These are phyloP conservation scores for Troides oblongomaculatus DNA, from an alignment of 2,888 invertebrate genomes.

Conservation along the genomic window DNA sequence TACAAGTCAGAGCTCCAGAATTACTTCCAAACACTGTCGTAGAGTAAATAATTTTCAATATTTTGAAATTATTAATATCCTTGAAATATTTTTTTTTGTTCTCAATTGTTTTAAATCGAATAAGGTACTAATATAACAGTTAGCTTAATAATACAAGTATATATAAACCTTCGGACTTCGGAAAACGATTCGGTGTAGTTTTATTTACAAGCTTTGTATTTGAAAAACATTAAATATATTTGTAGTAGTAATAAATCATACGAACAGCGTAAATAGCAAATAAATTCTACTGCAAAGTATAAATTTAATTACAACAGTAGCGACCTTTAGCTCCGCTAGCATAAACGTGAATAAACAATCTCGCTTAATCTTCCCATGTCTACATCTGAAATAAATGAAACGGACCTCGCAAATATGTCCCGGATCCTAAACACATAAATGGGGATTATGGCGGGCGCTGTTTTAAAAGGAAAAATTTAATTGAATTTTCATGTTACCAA, in stretches of 20 bases:
- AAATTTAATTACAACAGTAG: slow-evolving; percentile 23
- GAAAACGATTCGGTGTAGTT: too few relatives aligned
- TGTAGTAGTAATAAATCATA: neutral
- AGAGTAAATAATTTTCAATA: too few relatives aligned
- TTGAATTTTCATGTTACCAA: slow-evolving; percentile 29
- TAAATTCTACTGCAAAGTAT: slow-evolving; percentile 8
- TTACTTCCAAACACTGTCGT: too few relatives aligned
- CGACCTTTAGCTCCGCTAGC: slow-evolving; percentile 14
- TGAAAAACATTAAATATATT: too few relatives aligned
- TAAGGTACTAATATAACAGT: too few relatives aligned
- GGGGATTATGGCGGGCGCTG: slow-evolving; percentile 17
- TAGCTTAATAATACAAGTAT: too few relatives aligned
- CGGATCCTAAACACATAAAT: slow-evolving; percentile 31
- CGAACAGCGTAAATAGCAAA: neutral
- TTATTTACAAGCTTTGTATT: too few relatives aligned
- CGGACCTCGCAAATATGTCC: slow-evolving; percentile 28
- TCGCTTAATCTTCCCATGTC: slow-evolving; percentile 30
- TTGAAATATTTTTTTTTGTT: too few relatives aligned
- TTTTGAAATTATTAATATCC: too few relatives aligned
- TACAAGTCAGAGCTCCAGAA: too few relatives aligned
- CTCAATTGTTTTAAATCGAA: too few relatives aligned
- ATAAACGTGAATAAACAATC: slow-evolving; percentile 32
- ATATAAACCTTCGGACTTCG: too few relatives aligned
- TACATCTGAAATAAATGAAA: slow-evolving; percentile 32
- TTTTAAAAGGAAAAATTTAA: slow-evolving; percentile 30